Evolutionary conservation across 2,113 vertebrate genomes (phyloP).

Genomic region (mouse (Mus musculus)): DNA sequence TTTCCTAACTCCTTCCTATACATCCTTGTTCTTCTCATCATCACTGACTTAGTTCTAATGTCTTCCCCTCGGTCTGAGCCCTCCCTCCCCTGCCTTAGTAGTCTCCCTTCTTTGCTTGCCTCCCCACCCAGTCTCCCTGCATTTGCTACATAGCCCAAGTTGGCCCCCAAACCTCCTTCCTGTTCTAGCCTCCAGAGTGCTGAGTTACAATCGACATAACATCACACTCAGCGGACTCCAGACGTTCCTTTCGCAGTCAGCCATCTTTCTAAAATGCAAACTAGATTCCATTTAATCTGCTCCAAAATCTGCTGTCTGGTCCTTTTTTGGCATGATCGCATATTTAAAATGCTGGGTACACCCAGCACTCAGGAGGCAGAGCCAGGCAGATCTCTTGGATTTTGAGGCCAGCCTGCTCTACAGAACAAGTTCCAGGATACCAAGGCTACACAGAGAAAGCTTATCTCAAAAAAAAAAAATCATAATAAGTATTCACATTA

Average conservation of each 20-base stretch:
- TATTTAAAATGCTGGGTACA: not conserved
- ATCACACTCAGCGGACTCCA: not conserved
- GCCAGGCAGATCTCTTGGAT: not conserved
- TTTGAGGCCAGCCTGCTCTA: not conserved
- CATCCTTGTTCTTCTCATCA: not conserved
- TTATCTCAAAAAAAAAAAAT: not conserved
- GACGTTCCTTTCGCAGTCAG: not conserved
- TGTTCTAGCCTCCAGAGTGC: not conserved
- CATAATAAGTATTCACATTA: not conserved
- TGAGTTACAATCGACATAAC: not conserved
- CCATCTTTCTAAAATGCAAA: constrained; percentile 52
- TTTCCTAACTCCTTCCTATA: not conserved
- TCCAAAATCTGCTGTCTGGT: not conserved
- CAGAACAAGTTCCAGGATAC: not conserved
- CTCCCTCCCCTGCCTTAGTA: not conserved
- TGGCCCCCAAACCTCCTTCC: not conserved
- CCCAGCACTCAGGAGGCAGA: not conserved
- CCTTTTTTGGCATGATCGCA: not conserved
- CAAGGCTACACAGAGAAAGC: not conserved
- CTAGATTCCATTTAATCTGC: not conserved
- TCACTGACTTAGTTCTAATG: not conserved
- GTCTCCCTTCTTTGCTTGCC: not conserved
- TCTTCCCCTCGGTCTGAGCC: not conserved
- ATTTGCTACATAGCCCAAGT: not conserved
- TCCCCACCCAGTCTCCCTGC: not conserved